Evolutionary conservation across 2,888 invertebrate species (phyloP).

Genomic region (Ferrisia virgata): DNA sequence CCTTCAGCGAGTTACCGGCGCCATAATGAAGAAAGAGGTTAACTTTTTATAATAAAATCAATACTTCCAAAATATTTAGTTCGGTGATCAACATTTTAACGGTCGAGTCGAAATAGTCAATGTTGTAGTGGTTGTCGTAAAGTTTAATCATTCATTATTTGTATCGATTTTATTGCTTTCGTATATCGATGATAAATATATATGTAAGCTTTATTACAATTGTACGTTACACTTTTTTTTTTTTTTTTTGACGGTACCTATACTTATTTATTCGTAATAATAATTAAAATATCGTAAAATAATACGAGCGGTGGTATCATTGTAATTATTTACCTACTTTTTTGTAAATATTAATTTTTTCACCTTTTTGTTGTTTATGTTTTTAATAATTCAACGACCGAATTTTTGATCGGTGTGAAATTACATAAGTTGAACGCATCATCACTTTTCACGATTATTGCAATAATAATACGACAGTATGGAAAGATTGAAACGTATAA

Average conservation of each 20-base stretch:
- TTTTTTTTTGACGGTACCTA: no score
- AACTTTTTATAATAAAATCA: background rate
- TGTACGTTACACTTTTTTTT: no score
- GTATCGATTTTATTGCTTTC: no score
- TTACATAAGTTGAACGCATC: background rate
- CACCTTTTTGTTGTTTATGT: background rate
- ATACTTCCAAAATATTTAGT: background rate
- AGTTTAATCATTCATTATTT: no score
- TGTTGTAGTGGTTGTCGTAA: no score
- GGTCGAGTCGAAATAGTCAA: no score
- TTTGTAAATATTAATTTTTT: no score
- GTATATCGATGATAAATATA: no score
- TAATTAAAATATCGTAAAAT: background rate
- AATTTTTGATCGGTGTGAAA: background rate
- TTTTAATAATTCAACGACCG: background rate
- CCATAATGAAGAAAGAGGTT: background rate
- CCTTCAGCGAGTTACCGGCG: background rate
- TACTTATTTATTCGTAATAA: background rate
- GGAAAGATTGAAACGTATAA: slow-evolving; percentile 11
- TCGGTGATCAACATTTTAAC: background rate
- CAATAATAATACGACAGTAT: slow-evolving; percentile 3
- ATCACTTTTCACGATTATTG: slow-evolving; percentile 19
- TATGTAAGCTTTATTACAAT: no score
- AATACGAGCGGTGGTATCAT: background rate
- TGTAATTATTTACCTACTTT: background rate